Conservation (phyloP, 2,113 vertebrate genomes). For the Elachura formosa region DNA sequence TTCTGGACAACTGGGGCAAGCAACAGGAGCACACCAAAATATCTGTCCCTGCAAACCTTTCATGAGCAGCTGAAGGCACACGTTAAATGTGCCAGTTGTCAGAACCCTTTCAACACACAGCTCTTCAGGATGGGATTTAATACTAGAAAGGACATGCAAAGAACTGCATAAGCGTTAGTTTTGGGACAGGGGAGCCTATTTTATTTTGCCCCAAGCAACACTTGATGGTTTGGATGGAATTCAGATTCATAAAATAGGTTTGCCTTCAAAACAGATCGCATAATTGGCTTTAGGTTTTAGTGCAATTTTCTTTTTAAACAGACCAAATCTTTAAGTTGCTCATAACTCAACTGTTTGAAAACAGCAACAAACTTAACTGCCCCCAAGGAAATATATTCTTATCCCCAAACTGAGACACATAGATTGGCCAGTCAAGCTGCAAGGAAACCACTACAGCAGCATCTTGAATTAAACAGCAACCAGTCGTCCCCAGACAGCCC, state of each 20-base stretch:
- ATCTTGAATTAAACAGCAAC: constrained; percentile 14
- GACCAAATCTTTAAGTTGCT: constrained; percentile 55
- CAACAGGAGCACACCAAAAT: not conserved
- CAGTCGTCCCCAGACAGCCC: not conserved
- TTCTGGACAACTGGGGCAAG: not conserved
- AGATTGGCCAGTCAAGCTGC: constrained; percentile 6
- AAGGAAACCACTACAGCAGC: constrained; percentile 10
- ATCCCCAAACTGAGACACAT: not conserved
- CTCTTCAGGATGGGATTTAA: constrained; percentile 28
- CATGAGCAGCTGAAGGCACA: not conserved
- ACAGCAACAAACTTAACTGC: constrained; percentile 28
- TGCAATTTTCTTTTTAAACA: constrained; percentile 52
- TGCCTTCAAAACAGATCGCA: constrained; percentile 43
- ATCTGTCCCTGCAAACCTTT: not conserved
- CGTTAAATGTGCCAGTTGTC: not conserved
- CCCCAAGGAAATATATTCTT: constrained; percentile 37
- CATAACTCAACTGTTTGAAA: constrained; percentile 46
- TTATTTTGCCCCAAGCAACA: constrained; percentile 43
- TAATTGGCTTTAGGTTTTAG: constrained; percentile 62
- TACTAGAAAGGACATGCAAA: constrained; percentile 35
- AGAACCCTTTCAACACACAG: constrained; percentile 4
- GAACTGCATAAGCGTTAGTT: not conserved
- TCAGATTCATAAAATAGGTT: constrained; percentile 15
- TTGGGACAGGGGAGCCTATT: constrained; percentile 29
- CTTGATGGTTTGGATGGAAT: constrained; percentile 34